These are phyloP conservation scores for Rhagoletis zephyria DNA, from an alignment of 1,140 invertebrate species.

Conservation along the genomic window DNA sequence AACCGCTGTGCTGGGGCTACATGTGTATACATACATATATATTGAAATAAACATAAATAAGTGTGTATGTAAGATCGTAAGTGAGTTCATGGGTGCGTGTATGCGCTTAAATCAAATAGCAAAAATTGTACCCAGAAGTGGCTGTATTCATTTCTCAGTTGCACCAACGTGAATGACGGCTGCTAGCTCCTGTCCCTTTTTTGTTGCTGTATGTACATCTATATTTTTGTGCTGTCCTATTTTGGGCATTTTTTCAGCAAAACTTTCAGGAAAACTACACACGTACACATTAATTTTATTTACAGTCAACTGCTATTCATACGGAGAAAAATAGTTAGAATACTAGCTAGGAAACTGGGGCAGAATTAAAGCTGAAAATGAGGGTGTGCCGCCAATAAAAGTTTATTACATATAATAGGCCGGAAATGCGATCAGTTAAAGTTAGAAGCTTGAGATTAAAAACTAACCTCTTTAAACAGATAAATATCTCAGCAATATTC, in stretches of 20 bases:
- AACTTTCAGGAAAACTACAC: constrained; percentile 14
- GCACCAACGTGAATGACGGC: background rate
- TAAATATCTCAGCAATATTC: no score
- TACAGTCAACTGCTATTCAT: constrained; percentile 6
- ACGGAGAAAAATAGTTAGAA: background rate
- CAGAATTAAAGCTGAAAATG: no score
- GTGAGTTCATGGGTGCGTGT: background rate
- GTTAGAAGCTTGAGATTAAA: no score
- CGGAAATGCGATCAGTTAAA: no score
- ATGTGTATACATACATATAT: background rate
- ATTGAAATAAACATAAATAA: background rate
- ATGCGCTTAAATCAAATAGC: constrained; percentile 6
- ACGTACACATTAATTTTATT: constrained; percentile 39
- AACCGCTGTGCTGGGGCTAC: background rate
- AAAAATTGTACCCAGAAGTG: background rate
- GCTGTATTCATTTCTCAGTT: background rate
- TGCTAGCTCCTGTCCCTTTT: background rate
- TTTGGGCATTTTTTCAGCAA: background rate
- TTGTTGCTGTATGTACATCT: background rate
- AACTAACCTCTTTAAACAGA: no score
- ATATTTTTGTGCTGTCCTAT: no score
- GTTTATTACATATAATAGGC: no score
- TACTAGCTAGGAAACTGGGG: background rate
- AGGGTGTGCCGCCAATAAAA: no score
- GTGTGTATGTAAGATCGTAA: background rate